Percentiles rank a stretch among this genome's conserved stretches.
Conservation (phyloP, 2,113 vertebrate species). For the Ictalurus furcatus region DNA sequence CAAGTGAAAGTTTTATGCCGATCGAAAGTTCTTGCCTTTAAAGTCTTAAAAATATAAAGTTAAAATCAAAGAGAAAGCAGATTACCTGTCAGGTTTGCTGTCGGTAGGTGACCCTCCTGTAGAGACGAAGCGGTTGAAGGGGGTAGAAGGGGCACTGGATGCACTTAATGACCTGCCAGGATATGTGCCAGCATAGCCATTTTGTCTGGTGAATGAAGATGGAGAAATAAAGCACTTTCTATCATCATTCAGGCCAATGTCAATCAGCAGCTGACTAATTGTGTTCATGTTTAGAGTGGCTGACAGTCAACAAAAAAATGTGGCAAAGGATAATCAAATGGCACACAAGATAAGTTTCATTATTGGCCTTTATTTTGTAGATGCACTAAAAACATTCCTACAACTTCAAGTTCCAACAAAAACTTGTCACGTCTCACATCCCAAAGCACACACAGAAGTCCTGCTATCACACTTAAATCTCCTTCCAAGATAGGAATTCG, state of each 20-base stretch:
- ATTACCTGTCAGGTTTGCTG: slow-evolving; percentile 79
- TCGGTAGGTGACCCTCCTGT: slow-evolving; percentile 74
- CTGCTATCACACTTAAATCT: not conserved
- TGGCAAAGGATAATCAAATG: not conserved
- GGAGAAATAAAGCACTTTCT: not conserved
- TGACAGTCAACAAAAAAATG: not conserved
- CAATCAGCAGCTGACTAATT: not conserved
- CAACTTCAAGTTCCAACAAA: not conserved
- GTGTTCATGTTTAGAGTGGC: not conserved
- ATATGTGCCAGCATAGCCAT: slow-evolving; percentile 71
- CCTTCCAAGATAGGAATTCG: slow-evolving; percentile 1
- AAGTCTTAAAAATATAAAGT: not conserved
- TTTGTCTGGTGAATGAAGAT: slow-evolving; percentile 71
- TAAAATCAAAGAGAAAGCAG: not conserved
- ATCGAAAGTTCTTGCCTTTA: not conserved
- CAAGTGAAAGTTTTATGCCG: not conserved
- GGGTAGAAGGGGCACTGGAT: slow-evolving; percentile 66
- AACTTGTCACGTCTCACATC: not conserved
- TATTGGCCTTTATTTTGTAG: not conserved
- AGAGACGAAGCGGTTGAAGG: slow-evolving; percentile 60
- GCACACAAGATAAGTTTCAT: not conserved
- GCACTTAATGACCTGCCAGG: slow-evolving; percentile 71
- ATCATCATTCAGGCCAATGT: not conserved
- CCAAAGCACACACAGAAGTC: not conserved
- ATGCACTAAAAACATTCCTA: not conserved